A percentile compares a stretch with the other conserved stretches of the same genome.
phyloP scores from a whole-genome alignment of 2,113 vertebrate genomes.

The Bos indicus region DNA sequence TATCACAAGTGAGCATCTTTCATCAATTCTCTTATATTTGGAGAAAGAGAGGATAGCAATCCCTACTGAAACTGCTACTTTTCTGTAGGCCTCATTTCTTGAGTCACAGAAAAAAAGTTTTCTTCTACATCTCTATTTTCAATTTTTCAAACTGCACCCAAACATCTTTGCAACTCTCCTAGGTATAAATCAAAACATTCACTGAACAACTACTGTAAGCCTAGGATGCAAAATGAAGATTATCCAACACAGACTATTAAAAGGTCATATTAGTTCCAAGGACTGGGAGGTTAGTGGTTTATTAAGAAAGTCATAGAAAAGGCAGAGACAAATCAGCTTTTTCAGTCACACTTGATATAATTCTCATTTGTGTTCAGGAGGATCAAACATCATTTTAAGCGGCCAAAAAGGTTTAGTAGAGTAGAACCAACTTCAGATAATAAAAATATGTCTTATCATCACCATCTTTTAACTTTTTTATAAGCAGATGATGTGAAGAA shows the following conservation, averaged over 20 bases:
- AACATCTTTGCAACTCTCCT: not conserved
- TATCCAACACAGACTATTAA: not conserved
- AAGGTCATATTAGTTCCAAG: not conserved
- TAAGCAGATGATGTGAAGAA: not conserved
- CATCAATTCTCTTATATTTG: not conserved
- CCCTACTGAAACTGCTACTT: not conserved
- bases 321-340: not conserved
- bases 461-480: not conserved
- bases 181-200: not conserved
- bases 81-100: not conserved
- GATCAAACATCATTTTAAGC: not conserved
- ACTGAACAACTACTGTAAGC: not conserved
- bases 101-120: not conserved
- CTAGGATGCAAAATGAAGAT: not conserved
- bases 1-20: not conserved
- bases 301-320: conserved; percentile 11
- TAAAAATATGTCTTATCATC: not conserved
- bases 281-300: not conserved
- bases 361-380: not conserved
- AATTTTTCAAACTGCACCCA: not conserved
- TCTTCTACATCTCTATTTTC: not conserved
- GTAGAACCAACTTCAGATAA: not conserved
- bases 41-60: not conserved
- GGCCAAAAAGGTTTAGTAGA: not conserved
- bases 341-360: not conserved